Evolutionary conservation across 2,888 invertebrate genomes (phyloP), one percentile per base, ranked within the genome.

Genomic region (Amblyjoppa fuscipennis): DNA sequence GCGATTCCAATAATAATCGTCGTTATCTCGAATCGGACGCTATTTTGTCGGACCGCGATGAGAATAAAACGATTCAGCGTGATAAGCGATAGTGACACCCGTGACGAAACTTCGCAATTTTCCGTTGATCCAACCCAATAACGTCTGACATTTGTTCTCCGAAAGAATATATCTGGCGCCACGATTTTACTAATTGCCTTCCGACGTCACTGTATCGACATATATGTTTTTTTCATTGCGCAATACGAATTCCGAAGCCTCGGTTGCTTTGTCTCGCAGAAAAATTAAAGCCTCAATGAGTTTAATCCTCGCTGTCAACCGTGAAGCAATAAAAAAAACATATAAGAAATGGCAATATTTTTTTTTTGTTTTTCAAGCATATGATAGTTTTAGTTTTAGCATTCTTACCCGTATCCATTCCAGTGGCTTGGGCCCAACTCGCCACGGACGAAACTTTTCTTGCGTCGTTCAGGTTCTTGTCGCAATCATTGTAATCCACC

Each of bases 401-500:
- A n/a, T 34, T 56, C 88, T 90, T 88, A 95, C 95, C 96, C 51
- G 96, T 96, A 59, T 95, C 94, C 90, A 96, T 95, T 74, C 95
- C 95, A 53, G 94, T 95, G 51, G 94, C 93, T 89, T 96, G 96
- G 0, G 96, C 96, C 96, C 96, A 96, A 83, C 95, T 95, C 83
- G 95, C 94, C 45, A 96, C 93, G 56, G 95, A 95, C 0, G 94
- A 92, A 0, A 96, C 86, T 87, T 92, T 91, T 84, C 94, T 93
- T 75, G 87, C 88, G 49, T 92, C 88, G 86, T 94, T 92, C 71
- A 92, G 88, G 38, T 73, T 88, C 1, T 94, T 93, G 49, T 95
- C 95, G 85, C 95, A 95, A n/a, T 90, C 91, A 59, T 94, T 92
- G 85, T 93, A 77, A 79, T 94, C 92, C 7, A 93, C 93, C 83